A percentile compares a stretch with the other conserved stretches of the same genome.
phyloP scores from a whole-genome alignment of 2,113 vertebrate genomes.

The Etheostoma spectabile region DNA sequence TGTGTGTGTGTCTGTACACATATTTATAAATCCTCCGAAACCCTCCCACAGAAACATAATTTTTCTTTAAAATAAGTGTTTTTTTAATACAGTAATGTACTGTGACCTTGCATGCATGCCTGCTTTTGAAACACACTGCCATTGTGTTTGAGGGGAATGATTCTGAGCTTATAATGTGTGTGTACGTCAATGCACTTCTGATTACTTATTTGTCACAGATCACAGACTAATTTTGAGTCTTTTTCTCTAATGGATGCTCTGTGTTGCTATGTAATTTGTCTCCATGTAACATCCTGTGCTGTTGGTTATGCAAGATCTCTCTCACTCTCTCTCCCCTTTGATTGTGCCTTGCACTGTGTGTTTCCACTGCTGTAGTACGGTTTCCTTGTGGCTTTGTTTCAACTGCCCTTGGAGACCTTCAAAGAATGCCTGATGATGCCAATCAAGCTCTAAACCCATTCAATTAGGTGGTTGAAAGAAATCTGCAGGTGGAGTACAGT shows the following conservation, averaged over 20 bases:
- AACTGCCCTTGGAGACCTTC: constrained; percentile 38
- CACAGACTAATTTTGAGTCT: constrained; percentile 11
- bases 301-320: constrained; percentile 48
- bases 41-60: neutral
- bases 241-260: neutral
- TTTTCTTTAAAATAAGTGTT: neutral
- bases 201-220: neutral
- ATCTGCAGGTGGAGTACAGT: constrained; percentile 54
- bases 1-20: too few relatives aligned
- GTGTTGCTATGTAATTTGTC: constrained; percentile 53
- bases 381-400: constrained; percentile 67
- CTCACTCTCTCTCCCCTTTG: constrained; percentile 6
- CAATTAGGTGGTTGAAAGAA: constrained; percentile 41
- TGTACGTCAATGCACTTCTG: neutral
- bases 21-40: neutral
- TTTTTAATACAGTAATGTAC: neutral
- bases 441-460: constrained; percentile 51
- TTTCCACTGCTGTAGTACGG: constrained; percentile 38
- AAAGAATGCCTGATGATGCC: constrained; percentile 50
- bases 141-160: neutral
- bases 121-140: neutral
- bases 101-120: neutral
- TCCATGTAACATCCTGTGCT: constrained; percentile 39
- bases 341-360: constrained; percentile 11
- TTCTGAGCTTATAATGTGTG: neutral